phyloP scores from a whole-genome alignment of 2,797 vertebrate genomes.

The Sebastes trivittatus region DNA sequence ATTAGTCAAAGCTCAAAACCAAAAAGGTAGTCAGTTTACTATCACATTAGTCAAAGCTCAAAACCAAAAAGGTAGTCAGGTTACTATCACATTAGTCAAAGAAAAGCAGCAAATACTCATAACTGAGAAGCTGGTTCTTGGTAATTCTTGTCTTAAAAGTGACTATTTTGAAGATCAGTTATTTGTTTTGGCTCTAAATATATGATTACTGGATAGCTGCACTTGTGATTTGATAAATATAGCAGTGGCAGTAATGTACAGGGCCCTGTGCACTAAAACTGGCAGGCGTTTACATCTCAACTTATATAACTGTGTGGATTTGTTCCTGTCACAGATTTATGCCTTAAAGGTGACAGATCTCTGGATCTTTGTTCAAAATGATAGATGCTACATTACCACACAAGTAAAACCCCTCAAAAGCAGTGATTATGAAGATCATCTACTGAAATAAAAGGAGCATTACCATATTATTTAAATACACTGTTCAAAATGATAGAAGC shows the following conservation, averaged over 20 bases:
- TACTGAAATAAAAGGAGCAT: too few species aligned
- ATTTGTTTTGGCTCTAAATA: neutral
- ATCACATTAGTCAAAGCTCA: too few species aligned
- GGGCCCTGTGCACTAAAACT: too few species aligned
- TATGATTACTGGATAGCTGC: neutral
- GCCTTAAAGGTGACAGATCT: neutral
- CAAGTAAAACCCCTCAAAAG: neutral
- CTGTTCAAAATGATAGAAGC: neutral
- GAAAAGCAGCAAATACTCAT: too few species aligned
- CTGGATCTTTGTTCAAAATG: neutral
- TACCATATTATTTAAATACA: neutral
- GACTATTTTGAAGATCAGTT: neutral
- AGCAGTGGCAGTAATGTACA: too few species aligned
- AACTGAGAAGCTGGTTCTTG: neutral
- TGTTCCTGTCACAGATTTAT: neutral
- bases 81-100: too few species aligned
- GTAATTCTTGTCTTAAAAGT: neutral
- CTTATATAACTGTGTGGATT: rapidly evolving
- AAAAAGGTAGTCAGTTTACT: too few species aligned
- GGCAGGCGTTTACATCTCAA: neutral
- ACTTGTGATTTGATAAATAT: neutral
- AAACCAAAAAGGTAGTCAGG: too few species aligned
- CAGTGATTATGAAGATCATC: neutral
- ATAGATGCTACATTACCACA: neutral
- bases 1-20: too few species aligned